Conservation (phyloP, 2,797 vertebrate species). For the Cynopterus sphinx region DNA sequence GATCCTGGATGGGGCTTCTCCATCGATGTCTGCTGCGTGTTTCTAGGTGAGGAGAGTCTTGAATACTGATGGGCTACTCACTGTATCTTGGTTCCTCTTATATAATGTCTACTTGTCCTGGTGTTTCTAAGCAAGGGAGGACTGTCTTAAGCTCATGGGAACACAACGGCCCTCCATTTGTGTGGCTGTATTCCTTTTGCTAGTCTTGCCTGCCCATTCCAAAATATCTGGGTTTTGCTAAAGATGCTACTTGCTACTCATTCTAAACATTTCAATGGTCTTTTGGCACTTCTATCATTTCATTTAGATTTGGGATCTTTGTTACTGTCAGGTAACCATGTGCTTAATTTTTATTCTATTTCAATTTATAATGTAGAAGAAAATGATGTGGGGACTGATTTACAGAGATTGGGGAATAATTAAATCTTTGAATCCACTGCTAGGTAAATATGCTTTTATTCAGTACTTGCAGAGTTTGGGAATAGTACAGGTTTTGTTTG, state of each 20-base stretch:
- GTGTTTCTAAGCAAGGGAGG: not conserved
- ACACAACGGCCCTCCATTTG: not conserved
- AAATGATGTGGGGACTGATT: not conserved
- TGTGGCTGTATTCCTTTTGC: not conserved
- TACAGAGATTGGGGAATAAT: not conserved
- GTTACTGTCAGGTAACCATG: not conserved
- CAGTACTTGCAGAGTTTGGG: not conserved
- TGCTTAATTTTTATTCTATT: slow-evolving; percentile 23
- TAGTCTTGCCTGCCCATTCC: not conserved
- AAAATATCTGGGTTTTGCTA: not conserved
- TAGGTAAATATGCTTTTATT: not conserved
- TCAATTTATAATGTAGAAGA: not conserved
- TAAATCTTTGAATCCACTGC: not conserved
- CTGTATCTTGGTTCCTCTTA: not conserved
- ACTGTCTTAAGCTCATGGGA: not conserved
- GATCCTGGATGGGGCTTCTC: not conserved
- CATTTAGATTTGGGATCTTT: not conserved
- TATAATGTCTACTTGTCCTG: not conserved
- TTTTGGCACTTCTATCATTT: not conserved
- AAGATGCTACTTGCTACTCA: not conserved
- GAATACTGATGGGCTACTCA: not conserved
- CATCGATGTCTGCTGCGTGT: not conserved
- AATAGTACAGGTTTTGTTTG: not conserved
- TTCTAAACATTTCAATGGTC: not conserved
- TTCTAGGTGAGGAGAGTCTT: not conserved